Evolutionary conservation across 2,888 invertebrate genomes (phyloP), one percentile per base, ranked within the genome.

Genomic region (Dasysyrphus tricinctus): DNA sequence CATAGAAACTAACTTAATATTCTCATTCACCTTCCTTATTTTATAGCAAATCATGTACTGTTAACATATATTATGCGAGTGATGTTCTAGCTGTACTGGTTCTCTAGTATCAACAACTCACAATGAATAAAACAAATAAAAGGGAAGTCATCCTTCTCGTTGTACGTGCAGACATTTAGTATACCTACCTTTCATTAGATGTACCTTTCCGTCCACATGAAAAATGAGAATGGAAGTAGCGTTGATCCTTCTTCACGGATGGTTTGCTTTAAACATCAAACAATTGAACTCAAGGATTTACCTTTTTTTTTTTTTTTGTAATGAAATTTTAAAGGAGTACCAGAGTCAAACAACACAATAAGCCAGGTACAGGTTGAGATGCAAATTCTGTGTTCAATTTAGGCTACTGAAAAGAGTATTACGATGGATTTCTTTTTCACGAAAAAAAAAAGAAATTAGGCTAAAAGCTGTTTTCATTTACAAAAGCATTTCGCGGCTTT

Each of bases 391-490:
- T 49, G 44, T 74, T 59, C 16, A 57, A 42, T 65, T 47, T 34
- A 51, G 49, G 42, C 9, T 65, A 9, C 63, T 37, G 44, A 70
- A 47, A 39, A 14, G 39, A 39, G 16, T 37, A 39, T 12, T 16
- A 19, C 57, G 11, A 61, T 54, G 44, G 44, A 63, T 73, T 67
- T 80, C 44, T 67, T 57, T 39, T 14, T 63, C 37, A 47, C 16
- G 29, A 14, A 49, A 34, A 69, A 14, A 54, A 67, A 79, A 79
- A 79, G 47, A 79, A 79, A 79, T 79, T 72, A 79, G 78, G 78
- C 63, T 79, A 79, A 79, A 79, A 65, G 72, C 78, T 37, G 61
- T 56, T 63, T 73, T 67, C 73, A 67, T 44, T 73, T 19, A 56
- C 39, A 57, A 79, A 73, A 57, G 37, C 29, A 76, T 76, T 77